A percentile compares a stretch with the other conserved stretches of the same genome.
Conservation (phyloP, 1,140 invertebrate species). For the Contarinia nasturtii region DNA sequence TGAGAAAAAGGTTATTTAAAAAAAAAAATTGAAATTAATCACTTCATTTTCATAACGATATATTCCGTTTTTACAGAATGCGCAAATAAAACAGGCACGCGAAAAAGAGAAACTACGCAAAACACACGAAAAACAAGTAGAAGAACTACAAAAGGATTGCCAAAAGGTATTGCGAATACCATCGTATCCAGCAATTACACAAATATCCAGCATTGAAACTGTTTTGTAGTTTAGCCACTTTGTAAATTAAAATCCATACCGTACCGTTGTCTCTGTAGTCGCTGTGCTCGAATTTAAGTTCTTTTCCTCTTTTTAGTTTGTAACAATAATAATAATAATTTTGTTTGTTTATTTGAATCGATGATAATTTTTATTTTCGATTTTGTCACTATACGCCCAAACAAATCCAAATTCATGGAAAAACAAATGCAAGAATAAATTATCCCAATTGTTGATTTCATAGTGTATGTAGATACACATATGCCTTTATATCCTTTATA, state of each 20-base stretch:
- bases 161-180: slow-evolving; percentile 48
- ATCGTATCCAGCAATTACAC: slow-evolving; percentile 10
- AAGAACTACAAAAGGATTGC: slow-evolving; percentile 77
- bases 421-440: neutral
- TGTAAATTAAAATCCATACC: neutral
- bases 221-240: slow-evolving; percentile 15
- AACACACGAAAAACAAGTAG: slow-evolving; percentile 79
- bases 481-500: too few species aligned
- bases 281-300: neutral
- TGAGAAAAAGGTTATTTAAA: slow-evolving; percentile 54
- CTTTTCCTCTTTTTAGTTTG: neutral
- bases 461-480: too few species aligned
- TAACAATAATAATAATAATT: neutral
- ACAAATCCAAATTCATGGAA: neutral
- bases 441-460: too few species aligned
- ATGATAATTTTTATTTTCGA: too few species aligned
- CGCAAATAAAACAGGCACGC: slow-evolving; percentile 74
- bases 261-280: neutral
- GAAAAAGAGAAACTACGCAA: slow-evolving; percentile 88
- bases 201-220: slow-evolving; percentile 25
- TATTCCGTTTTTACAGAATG: slow-evolving; percentile 26
- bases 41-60: neutral
- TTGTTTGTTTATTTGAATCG: too few species aligned
- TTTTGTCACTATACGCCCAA: neutral
- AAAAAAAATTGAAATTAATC: too few species aligned